Evolutionary conservation across 2,113 vertebrate species (phyloP), one percentile per base, ranked within the genome.

Genomic region (Cinclus cinclus): DNA sequence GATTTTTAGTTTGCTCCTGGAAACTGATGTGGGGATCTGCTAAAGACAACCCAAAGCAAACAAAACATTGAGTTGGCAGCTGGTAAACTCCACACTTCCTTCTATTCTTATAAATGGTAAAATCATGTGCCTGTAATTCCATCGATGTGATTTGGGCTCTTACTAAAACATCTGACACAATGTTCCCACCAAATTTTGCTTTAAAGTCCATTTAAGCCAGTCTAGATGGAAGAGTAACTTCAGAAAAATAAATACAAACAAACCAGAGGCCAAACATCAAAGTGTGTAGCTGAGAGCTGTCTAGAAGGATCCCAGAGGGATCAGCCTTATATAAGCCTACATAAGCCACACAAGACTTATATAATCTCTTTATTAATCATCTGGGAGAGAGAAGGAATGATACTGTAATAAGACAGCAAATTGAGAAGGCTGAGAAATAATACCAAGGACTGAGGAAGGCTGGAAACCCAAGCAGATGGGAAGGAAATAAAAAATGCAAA

Each of bases 321-420:
- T 55, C 80, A 71, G 77, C 20, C 19, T 65, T 64, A 92, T 62
- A 74, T 90, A 90, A 90, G 71, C 71, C 56, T 20, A 5, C 56
- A 83, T 63, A 83, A 90, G 35, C 79, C 64, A 44, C 33, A 77
- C 33, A 50, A 92, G 75, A 50, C 95, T 96, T 95, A 94, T 41
- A 76, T 94, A 94, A 91, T 75, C 74, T 69, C 73, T 41, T 89
- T 69, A 92, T 89, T 96, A 95, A 95, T 87, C 83, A 91, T 75
- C 69, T 91, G 87, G 86, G 92, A 84, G 68, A 59, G 47, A 79
- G 30, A 71, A 11, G 13, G 10, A 80, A 75, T 60, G 60, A 67
- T 87, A 68, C 14, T 37, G 63, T 93, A 90, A 83, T 81, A 80
- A 74, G 64, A 70, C 24, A 65, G 58, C 44, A 74, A 94, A 93